Evolutionary conservation across 2,113 vertebrate species (phyloP), one percentile per base, ranked within the genome.

Genomic region (Cervus canadensis): DNA sequence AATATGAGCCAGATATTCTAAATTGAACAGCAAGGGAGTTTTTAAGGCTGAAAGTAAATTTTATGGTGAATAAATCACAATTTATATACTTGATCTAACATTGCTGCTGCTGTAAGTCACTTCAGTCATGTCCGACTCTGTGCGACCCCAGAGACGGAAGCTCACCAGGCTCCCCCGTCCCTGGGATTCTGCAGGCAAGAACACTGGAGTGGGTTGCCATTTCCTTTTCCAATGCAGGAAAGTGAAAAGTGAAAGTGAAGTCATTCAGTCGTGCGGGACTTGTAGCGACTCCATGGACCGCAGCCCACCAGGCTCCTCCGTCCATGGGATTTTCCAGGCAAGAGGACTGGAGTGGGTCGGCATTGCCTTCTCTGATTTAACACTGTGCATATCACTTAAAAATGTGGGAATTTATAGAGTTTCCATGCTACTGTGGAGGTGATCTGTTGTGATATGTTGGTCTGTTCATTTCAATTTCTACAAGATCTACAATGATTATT

Each of bases 1-100:
- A 91, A 92, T 92, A 88, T 60, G 76, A 89, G 88, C 15, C 54
- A 79, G 52, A 85, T 83, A 71, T 89, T 83, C 54, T 85, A 94
- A 89, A 28, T 26, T 71, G n/a, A 94, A 74, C 7, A 94, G 33
- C 26, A 91, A 78, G 26, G 7, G 84, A 36, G 26, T 56, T 92
- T 81, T 36, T 96, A 25, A 14, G 28, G 5, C 36, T 87, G 54
- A 71, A 91, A 87, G 26, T 91, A 90, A 92, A 45, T 76, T 94
- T 90, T 82, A n/a, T 56, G 90, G 88, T 30, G 21, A 36, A 59
- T 30, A 86, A 88, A 60, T 0, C 14, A 62, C 10, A 60, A 36
- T 48, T 43, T 94, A 94, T 45, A 13, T 19, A 60, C 15, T 8
- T 30, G 9, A 71, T 93, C 81, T 84, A 95, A 93, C 26, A 14